Evolutionary conservation across 2,888 invertebrate genomes (phyloP).

Genomic region (Melinaea menophilus): DNA sequence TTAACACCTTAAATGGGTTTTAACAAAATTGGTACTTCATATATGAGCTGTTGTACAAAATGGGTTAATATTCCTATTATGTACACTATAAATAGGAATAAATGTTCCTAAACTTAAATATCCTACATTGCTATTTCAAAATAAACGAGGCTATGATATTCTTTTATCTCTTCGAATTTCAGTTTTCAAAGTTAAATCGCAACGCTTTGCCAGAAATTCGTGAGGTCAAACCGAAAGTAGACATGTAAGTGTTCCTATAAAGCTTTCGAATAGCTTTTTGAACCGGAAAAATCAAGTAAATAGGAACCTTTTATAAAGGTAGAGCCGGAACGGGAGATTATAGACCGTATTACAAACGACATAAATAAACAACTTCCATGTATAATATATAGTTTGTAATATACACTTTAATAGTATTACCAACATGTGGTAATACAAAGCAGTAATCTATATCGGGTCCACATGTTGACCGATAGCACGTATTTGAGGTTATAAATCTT

Average conservation of each 20-base stretch:
- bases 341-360: not conserved
- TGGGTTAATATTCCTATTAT: too few species aligned
- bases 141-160: not conserved
- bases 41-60: too few species aligned
- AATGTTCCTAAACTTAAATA: not conserved
- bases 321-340: too few species aligned
- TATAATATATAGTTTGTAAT: too few species aligned
- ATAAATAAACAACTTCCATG: not conserved
- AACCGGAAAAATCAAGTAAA: not conserved
- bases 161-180: conserved; percentile 1
- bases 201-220: conserved; percentile 4
- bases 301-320: not conserved
- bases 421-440: too few species aligned
- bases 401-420: too few species aligned
- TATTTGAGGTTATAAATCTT: conserved; percentile 24
- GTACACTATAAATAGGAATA: too few species aligned
- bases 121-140: not conserved
- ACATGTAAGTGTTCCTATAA: conserved; percentile 1
- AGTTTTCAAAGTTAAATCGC: conserved; percentile 4
- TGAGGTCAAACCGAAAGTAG: conserved; percentile 2
- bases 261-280: conserved; percentile 5
- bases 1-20: too few species aligned
- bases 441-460: not conserved
- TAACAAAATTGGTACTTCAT: too few species aligned
- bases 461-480: conserved; percentile 5